phyloP scores from a whole-genome alignment of 2,888 invertebrate species.

The Oscheius myriophilus region DNA sequence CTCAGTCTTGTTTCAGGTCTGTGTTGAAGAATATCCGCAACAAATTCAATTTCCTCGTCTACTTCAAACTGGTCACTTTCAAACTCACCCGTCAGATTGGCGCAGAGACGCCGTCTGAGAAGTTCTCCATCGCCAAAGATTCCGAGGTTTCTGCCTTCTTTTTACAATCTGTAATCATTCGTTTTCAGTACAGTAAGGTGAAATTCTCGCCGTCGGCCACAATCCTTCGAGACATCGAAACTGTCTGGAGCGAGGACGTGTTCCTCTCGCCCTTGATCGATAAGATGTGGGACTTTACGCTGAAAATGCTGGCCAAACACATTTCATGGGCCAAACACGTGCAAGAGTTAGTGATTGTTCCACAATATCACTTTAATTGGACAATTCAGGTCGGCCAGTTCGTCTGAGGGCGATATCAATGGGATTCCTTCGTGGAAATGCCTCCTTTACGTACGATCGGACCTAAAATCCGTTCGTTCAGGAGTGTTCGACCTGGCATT shows the following conservation, averaged over 20 bases:
- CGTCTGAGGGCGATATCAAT: not conserved
- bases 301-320: constrained; percentile 85
- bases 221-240: constrained; percentile 15
- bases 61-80: constrained; percentile 60
- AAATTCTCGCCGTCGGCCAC: constrained; percentile 19
- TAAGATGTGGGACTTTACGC: constrained; percentile 85
- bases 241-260: constrained; percentile 80
- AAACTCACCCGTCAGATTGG: constrained; percentile 39
- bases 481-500: constrained; percentile 46
- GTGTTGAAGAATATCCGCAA: constrained; percentile 50
- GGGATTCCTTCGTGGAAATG: constrained; percentile 24
- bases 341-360: constrained; percentile 28
- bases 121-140: constrained; percentile 20
- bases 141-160: constrained; percentile 5
- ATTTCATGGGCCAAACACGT: constrained; percentile 45
- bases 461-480: constrained; percentile 31
- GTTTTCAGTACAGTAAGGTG: not conserved
- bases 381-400: not conserved
- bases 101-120: constrained; percentile 17
- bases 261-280: constrained; percentile 82
- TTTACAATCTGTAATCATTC: no score
- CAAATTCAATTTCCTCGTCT: constrained; percentile 63
- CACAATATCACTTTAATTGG: no score
- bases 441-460: constrained; percentile 25
- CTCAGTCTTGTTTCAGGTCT: constrained; percentile 22